These are phyloP conservation scores for Chymomyza fuscimana DNA, from an alignment of 2,888 invertebrate species.

Conservation along the genomic window DNA sequence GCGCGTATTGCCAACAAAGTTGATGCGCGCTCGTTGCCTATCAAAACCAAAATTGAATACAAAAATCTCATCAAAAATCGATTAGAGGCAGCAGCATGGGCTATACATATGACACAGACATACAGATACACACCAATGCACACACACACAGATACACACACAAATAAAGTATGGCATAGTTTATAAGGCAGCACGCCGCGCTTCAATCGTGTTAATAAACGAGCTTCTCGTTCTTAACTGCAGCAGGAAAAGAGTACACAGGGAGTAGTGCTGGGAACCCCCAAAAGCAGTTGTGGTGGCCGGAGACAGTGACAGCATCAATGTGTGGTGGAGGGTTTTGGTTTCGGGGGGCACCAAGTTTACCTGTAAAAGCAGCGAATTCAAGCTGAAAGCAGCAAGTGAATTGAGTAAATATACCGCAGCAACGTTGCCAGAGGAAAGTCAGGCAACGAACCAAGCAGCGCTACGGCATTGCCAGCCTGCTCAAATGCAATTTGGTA, in stretches of 20 bases:
- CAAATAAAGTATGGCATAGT: slow-evolving; percentile 17
- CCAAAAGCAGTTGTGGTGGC: neutral
- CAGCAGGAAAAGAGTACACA: neutral
- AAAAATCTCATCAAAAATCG: slow-evolving; percentile 72
- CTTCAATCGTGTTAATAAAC: slow-evolving; percentile 59
- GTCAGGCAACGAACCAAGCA: neutral
- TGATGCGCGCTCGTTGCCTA: slow-evolving; percentile 51
- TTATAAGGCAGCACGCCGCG: slow-evolving; percentile 37
- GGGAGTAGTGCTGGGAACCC: neutral
- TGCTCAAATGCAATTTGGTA: slow-evolving; percentile 57
- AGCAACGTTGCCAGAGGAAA: neutral
- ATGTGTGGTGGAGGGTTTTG: neutral
- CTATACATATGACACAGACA: neutral
- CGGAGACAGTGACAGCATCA: neutral
- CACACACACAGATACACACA: too few species aligned
- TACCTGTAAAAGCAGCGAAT: slow-evolving; percentile 27
- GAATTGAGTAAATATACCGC: slow-evolving; percentile 45
- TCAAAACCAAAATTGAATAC: slow-evolving; percentile 69
- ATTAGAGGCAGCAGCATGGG: slow-evolving; percentile 48
- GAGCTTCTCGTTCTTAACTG: slow-evolving; percentile 29
- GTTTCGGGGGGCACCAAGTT: neutral
- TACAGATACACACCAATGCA: neutral
- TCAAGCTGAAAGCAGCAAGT: slow-evolving; percentile 31
- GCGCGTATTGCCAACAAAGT: slow-evolving; percentile 19
- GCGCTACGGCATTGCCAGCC: neutral